Conservation (phyloP, 2,888 invertebrate genomes). For the Emmelina monodactyla region DNA sequence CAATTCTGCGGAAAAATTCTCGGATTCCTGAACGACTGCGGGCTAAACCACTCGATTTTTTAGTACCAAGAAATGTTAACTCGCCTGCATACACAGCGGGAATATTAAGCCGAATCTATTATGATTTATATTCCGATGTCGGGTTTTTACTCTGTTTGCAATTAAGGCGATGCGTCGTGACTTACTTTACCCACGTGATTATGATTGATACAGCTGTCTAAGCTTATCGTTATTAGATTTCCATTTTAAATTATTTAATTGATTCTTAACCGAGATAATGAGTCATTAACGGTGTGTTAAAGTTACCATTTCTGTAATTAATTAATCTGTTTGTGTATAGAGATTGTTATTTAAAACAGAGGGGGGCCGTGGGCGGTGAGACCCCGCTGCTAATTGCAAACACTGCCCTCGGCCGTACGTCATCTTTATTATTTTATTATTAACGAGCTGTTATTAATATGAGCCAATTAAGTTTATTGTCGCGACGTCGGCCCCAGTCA, state of each 20-base stretch:
- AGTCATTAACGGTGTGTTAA: too few relatives aligned
- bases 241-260: too few relatives aligned
- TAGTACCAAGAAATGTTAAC: slow-evolving; percentile 20
- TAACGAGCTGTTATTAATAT: slow-evolving; percentile 53
- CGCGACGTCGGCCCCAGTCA: slow-evolving; percentile 50
- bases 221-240: too few relatives aligned
- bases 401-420: slow-evolving; percentile 31
- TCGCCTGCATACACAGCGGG: slow-evolving; percentile 23
- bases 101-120: slow-evolving; percentile 27
- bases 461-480: slow-evolving; percentile 59
- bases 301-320: neutral
- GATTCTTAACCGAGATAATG: too few relatives aligned
- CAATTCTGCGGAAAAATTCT: slow-evolving; percentile 31
- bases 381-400: slow-evolving; percentile 36
- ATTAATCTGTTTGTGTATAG: neutral
- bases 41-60: slow-evolving; percentile 23
- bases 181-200: too few relatives aligned
- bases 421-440: slow-evolving; percentile 55
- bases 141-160: too few relatives aligned
- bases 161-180: too few relatives aligned
- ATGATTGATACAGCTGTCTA: too few relatives aligned
- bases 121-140: too few relatives aligned
- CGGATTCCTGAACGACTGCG: slow-evolving; percentile 21
- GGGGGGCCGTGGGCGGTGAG: slow-evolving; percentile 11
- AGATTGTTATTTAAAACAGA: neutral